Percentiles rank a stretch among this genome's conserved stretches.
Conservation (phyloP, 2,888 invertebrate species). For the Ormyrus rosae region DNA sequence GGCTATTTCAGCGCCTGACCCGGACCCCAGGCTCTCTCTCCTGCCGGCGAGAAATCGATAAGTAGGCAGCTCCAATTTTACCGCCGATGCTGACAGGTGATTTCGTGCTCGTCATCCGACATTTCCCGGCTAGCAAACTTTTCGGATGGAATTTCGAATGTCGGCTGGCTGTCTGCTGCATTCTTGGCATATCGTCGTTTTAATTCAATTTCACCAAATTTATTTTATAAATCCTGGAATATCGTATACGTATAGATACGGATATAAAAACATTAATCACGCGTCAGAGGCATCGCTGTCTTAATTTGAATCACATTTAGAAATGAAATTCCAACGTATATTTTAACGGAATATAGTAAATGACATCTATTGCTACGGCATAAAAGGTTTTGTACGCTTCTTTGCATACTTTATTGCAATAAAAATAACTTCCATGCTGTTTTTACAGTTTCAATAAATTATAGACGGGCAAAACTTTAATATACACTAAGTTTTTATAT, state of each 20-base stretch:
- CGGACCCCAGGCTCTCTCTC: neutral
- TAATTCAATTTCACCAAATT: too few species aligned
- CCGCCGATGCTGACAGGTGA: conserved; percentile 46
- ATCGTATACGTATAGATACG: too few species aligned
- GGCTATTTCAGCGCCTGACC: conserved; percentile 2
- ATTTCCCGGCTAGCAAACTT: conserved; percentile 31
- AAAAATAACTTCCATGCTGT: neutral
- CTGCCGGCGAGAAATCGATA: conserved; percentile 49
- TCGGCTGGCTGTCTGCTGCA: neutral
- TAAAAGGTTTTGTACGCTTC: too few species aligned
- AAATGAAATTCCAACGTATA: too few species aligned
- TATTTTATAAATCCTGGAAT: too few species aligned
- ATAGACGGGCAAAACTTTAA: too few species aligned
- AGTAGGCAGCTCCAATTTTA: conserved; percentile 48
- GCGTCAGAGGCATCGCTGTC: too few species aligned
- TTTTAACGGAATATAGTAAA: too few species aligned
- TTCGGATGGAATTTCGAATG: conserved; percentile 18
- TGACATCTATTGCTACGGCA: neutral
- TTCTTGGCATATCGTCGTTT: neutral
- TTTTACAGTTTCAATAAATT: neutral
- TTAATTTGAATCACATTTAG: too few species aligned
- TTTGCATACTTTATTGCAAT: too few species aligned
- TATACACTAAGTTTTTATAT: too few species aligned
- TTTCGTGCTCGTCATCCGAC: conserved; percentile 44
- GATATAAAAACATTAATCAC: too few species aligned